A percentile compares a stretch with the other conserved stretches of the same genome.
Conservation (phyloP, 1,140 invertebrate genomes). For the Luehdorfia chinensis region DNA sequence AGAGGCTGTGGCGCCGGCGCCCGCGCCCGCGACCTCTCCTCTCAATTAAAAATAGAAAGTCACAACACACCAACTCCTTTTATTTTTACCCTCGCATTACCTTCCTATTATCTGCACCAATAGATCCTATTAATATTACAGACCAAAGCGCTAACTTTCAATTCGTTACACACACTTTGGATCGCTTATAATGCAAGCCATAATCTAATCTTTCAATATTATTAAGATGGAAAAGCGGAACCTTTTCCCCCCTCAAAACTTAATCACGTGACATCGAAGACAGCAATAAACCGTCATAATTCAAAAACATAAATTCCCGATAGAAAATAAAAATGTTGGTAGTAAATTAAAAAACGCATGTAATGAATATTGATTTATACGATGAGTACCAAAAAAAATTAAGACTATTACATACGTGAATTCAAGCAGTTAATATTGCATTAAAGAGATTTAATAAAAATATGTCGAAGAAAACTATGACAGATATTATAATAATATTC, state of each 20-base stretch:
- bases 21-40: constrained; percentile 58
- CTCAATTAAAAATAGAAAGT: constrained; percentile 75
- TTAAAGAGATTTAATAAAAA: not conserved
- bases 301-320: no score
- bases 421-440: no score
- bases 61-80: constrained; percentile 56
- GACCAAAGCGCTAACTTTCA: constrained; percentile 46
- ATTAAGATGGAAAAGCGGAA: not conserved
- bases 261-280: no score
- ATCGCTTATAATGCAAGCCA: not conserved
- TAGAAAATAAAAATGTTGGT: no score
- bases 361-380: not conserved
- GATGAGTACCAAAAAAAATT: not conserved
- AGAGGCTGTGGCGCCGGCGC: constrained; percentile 65
- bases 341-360: not conserved
- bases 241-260: no score
- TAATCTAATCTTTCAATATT: constrained; percentile 9
- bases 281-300: no score
- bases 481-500: not conserved
- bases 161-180: constrained; percentile 17
- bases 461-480: not conserved
- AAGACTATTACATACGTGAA: not conserved
- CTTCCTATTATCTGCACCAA: constrained; percentile 49
- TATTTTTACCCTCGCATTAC: constrained; percentile 63
- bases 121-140: constrained; percentile 40